Conservation (phyloP, 2,888 invertebrate species). For the Lomographa bimaculata region DNA sequence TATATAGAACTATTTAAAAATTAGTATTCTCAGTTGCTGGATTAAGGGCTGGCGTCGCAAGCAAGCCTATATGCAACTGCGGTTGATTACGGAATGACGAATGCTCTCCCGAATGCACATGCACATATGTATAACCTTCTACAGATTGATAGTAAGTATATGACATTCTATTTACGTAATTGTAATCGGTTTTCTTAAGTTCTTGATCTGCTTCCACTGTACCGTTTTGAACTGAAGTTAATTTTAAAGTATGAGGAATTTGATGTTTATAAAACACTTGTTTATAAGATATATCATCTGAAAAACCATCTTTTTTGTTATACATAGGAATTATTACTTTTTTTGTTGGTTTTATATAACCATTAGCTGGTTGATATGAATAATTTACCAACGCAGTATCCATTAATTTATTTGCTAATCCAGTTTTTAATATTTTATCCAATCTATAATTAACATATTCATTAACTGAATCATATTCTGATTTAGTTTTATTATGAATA, state of each 20-base stretch:
- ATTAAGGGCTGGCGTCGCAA: no score
- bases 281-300: conserved; percentile 3
- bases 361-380: conserved; percentile 7
- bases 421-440: not conserved
- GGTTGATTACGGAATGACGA: not conserved
- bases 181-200: not conserved
- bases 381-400: conserved; percentile 2
- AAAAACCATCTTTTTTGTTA: conserved; percentile 2
- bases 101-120: not conserved
- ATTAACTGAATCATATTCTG: not conserved
- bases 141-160: no score
- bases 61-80: not conserved
- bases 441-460: conserved; percentile 3
- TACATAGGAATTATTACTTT: conserved; percentile 2
- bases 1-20: conserved; percentile 5
- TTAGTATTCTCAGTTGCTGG: not conserved
- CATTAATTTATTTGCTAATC: not conserved
- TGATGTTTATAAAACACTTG: conserved; percentile 1
- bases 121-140: not conserved
- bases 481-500: conserved; percentile 3
- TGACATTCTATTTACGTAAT: not conserved
- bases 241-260: not conserved
- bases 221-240: not conserved
- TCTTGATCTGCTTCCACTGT: not conserved
- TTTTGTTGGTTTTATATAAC: conserved; percentile 11